Evolutionary conservation across 1,140 invertebrate species (phyloP), one percentile per base, ranked within the genome.

Genomic region (Zaprionus inermis): DNA sequence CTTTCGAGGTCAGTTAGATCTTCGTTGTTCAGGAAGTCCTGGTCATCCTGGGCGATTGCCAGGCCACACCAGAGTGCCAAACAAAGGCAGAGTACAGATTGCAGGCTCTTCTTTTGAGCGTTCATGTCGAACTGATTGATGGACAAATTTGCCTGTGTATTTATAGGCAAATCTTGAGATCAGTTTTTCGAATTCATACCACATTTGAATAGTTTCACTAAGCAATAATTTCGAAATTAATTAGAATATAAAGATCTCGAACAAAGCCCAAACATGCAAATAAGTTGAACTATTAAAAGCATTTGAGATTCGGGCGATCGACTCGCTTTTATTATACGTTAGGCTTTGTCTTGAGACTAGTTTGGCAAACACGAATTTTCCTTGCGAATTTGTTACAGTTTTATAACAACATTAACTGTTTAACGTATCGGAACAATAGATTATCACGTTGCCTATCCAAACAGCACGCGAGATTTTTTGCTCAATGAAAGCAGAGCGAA

Each of bases 241-340:
- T 49, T 49, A 30, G n/a, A 71, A 57, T 57, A 22, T 32, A 41
- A 57, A 57, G 56, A 22, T 12, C 9, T 10, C 24, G 44, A 18
- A 52, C 28, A 72, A 54, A 41, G 10, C 18, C 3, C 0, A 49
- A 5, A 20, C n/a, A 67, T 72, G 63, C 64, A 67, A 72, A 72
- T 67, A n/a, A 67, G 70, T 54, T 54, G 14, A 57, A 34, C 63
- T 18, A 67, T 67, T 59, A 36, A 67, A 72, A 20, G 46, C 34
- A 54, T 24, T 38, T 28, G 16, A 59, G 70, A 72, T 55, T 56
- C 6, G 14, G 46, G 18, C 55, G 36, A 52, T 30, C 24, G 59
- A 9, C 51, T 16, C 22, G 16, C 32, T 36, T 52, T 36, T 22
- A 20, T 32, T 34, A n/a, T 34, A 0, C 16, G 16, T 28, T 11